Percentiles rank a stretch among this genome's conserved stretches.
phyloP scores from a whole-genome alignment of 2,113 vertebrate genomes.

The Erythrolamprus reginae region DNA sequence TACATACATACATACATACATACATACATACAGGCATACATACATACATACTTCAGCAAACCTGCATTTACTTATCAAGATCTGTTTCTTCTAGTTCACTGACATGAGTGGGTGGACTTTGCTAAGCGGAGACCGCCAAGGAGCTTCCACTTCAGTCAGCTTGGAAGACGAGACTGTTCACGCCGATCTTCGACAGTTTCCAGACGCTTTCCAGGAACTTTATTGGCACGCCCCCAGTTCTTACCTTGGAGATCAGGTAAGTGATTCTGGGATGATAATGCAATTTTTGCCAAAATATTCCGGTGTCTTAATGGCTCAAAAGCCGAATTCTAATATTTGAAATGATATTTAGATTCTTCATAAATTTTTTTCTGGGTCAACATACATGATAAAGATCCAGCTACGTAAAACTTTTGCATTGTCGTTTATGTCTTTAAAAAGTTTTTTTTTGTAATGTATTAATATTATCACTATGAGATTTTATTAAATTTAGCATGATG shows the following conservation, averaged over 20 bases:
- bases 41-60: no score
- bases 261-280: not conserved
- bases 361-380: not conserved
- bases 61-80: not conserved
- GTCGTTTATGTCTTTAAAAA: not conserved
- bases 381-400: not conserved
- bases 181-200: constrained; percentile 77
- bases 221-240: constrained; percentile 85
- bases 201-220: constrained; percentile 85
- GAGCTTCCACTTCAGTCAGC: constrained; percentile 67
- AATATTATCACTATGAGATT: not conserved
- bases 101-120: constrained; percentile 87
- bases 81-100: constrained; percentile 67
- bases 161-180: constrained; percentile 69
- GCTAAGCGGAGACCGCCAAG: constrained; percentile 80
- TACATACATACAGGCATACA: no score
- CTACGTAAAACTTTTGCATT: not conserved
- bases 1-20: no score
- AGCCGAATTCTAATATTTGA: not conserved
- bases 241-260: constrained; percentile 90
- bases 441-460: not conserved
- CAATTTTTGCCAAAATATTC: not conserved
- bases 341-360: not conserved
- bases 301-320: not conserved
- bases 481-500: not conserved